Evolutionary conservation across 2,888 invertebrate genomes (phyloP).

Genomic region (Pardosa pseudoannulata): DNA sequence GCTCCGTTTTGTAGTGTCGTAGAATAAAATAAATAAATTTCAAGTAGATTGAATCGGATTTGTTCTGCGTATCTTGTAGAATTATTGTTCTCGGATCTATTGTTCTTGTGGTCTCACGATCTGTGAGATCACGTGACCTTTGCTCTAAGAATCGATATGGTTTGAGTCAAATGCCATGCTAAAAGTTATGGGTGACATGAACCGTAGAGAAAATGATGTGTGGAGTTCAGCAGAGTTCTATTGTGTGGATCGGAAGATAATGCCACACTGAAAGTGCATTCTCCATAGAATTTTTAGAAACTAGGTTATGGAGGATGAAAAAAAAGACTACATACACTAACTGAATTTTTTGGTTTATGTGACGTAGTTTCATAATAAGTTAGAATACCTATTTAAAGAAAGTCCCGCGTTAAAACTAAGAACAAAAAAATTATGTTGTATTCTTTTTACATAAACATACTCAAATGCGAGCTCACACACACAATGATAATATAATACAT

Average conservation of each 20-base stretch:
- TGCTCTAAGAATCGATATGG: constrained; percentile 50
- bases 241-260: constrained; percentile 5
- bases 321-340: too few relatives aligned
- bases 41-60: constrained; percentile 39
- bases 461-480: too few relatives aligned
- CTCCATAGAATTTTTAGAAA: neutral
- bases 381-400: too few relatives aligned
- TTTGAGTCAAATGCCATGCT: constrained; percentile 3
- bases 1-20: constrained; percentile 21
- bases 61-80: constrained; percentile 46
- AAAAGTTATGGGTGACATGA: neutral
- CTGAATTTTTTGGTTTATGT: too few relatives aligned
- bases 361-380: too few relatives aligned
- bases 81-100: constrained; percentile 51
- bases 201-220: neutral
- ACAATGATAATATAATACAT: too few relatives aligned
- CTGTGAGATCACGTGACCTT: constrained; percentile 45
- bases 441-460: too few relatives aligned
- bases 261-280: neutral
- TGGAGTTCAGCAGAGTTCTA: constrained; percentile 1
- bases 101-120: constrained; percentile 62
- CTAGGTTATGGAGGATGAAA: too few relatives aligned
- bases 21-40: neutral
- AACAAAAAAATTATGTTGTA: too few relatives aligned
- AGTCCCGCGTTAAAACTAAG: too few relatives aligned